Base-by-base conservation (phyloP, 2,797 vertebrate genomes). In the Zalophus californianus region DNA sequence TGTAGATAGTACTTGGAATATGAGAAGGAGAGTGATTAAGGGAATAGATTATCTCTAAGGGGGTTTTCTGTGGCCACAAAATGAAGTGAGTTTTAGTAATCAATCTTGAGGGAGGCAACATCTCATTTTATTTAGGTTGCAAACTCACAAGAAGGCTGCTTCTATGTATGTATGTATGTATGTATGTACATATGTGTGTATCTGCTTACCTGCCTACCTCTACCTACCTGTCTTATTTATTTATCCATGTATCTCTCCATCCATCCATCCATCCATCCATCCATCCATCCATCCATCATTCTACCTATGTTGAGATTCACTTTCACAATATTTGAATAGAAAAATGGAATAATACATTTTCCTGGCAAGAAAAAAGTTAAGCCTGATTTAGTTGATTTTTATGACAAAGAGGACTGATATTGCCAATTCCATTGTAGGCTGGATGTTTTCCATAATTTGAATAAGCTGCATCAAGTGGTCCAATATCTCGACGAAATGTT, bases 321-420 rank as follows among this genome's bases (percentile, higher is more conserved):
- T 91, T 94, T 85, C 32, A 87, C 44, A 89, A 32, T 11, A 83
- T 86, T 86, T 89, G 52, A 89, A 80, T 90, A 4, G 56, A 64
- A 94, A 94, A 94, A 62, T 6, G 27, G 14, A 80, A 44, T 86
- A 78, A 78, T 21, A 66, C 7, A 68, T 92, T 83, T 94, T 95
- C 35, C 64, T 94, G 11, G 27, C 9, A 60, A 16, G 29, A 88
- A 91, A 85, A 85, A 44, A 54, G 38, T 7, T 70, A 7, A 93
- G 14, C 66, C 7, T 77, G 66, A 91, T 93, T 86, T 88, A 79
- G 32, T 70, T 86, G 29, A 54, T 58, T 58, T 2, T 16, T 86
- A 20, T 78, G 48, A 83, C 29, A 72, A 85, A 79, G 8, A 66
- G 7, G 9, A 77, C 7, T 25, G 3, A 9, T 44, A 44, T 44